A percentile compares a stretch with the other conserved stretches of the same genome.
phyloP scores from a whole-genome alignment of 2,113 vertebrate species.

The Lamprotornis superbus region DNA sequence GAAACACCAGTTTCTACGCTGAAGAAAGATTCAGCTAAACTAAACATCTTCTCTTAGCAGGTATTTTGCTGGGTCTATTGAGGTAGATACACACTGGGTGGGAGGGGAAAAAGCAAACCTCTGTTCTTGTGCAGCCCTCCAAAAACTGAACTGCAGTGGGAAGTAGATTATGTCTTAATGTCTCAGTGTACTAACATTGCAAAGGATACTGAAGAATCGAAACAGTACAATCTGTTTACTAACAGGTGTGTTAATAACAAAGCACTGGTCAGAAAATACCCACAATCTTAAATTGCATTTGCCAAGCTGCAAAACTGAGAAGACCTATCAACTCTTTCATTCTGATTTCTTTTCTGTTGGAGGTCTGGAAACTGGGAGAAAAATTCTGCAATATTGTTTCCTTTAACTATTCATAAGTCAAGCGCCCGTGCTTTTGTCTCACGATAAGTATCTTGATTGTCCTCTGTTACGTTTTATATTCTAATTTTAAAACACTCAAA shows the following conservation, averaged over 20 bases:
- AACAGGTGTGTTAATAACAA: not conserved
- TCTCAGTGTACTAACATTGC: not conserved
- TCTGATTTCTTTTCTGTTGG: not conserved
- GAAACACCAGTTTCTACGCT: not conserved
- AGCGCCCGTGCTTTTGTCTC: not conserved
- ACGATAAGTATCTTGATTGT: not conserved
- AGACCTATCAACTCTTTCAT: not conserved
- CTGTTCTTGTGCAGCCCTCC: not conserved
- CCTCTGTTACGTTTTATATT: not conserved
- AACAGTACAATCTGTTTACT: not conserved
- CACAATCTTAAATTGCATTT: not conserved
- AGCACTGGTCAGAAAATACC: not conserved
- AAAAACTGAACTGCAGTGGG: not conserved
- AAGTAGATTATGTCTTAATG: not conserved
- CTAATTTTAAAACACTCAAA: not conserved
- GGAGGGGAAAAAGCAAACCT: fast-evolving
- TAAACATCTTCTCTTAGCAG: not conserved
- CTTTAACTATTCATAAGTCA: not conserved
- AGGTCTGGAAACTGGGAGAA: not conserved
- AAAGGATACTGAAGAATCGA: not conserved
- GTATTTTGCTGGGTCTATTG: not conserved
- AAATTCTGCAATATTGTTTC: not conserved
- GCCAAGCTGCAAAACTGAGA: not conserved
- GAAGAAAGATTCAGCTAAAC: not conserved
- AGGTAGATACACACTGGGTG: not conserved